These are phyloP conservation scores for Dicrurus megarhynchus DNA, from an alignment of 2,113 vertebrate genomes.

Conservation along the genomic window DNA sequence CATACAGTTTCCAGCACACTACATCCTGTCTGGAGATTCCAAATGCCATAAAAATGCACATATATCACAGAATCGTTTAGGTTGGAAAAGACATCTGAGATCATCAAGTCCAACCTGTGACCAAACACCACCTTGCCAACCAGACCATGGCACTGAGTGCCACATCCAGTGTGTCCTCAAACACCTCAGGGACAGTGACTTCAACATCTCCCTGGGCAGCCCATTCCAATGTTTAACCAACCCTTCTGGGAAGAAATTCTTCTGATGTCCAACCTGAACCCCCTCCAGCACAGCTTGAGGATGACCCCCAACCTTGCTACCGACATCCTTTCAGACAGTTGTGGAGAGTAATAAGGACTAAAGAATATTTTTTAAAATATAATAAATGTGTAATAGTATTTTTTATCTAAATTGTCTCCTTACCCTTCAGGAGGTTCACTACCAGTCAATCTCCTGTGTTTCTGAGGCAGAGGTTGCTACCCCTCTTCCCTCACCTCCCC, in stretches of 20 bases:
- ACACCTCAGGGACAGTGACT: not conserved
- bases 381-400: not conserved
- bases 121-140: not conserved
- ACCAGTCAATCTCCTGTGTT: not conserved
- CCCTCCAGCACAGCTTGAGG: not conserved
- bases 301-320: not conserved
- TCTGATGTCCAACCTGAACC: not conserved
- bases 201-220: not conserved
- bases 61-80: not conserved
- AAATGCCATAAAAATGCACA: not conserved
- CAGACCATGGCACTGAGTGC: not conserved
- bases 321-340: not conserved
- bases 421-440: not conserved
- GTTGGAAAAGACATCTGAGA: not conserved
- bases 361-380: not conserved
- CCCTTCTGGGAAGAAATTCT: not conserved
- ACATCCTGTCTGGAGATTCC: not conserved
- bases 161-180: not conserved
- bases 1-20: not conserved
- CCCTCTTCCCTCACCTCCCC: not conserved
- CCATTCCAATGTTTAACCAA: not conserved
- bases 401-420: not conserved
- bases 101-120: rapidly evolving
- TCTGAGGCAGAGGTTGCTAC: not conserved
- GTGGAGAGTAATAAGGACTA: not conserved